These are phyloP conservation scores for Tanaodytes sp. DNA, from an alignment of 2,888 invertebrate genomes.

Conservation along the genomic window DNA sequence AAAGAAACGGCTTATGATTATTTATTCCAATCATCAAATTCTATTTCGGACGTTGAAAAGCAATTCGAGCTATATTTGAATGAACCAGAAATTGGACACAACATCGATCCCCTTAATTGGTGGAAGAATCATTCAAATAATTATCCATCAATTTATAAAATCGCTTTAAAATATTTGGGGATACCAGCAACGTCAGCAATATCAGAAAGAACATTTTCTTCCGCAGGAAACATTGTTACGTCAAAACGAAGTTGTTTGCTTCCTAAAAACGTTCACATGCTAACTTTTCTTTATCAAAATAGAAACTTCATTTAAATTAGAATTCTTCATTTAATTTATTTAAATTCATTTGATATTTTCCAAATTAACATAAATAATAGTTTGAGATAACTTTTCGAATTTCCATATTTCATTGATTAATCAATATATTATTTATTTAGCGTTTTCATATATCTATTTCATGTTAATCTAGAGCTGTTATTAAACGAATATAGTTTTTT, in stretches of 20 bases:
- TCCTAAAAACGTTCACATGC: slow-evolving; percentile 8
- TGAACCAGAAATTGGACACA: slow-evolving; percentile 21
- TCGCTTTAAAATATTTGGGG: slow-evolving; percentile 4
- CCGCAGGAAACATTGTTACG: slow-evolving; percentile 21
- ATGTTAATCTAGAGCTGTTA: too few species aligned
- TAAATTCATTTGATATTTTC: too few species aligned
- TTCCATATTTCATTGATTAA: too few species aligned
- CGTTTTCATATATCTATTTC: too few species aligned
- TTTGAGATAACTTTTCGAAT: too few species aligned
- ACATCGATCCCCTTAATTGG: slow-evolving; percentile 12
- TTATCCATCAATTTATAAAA: slow-evolving; percentile 11
- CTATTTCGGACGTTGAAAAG: background rate
- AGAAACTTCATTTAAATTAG: too few species aligned
- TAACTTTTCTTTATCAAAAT: slow-evolving; percentile 18
- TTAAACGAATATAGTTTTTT: too few species aligned
- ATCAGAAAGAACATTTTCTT: slow-evolving; percentile 10
- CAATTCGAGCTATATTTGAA: slow-evolving; percentile 14
- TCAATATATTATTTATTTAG: too few species aligned
- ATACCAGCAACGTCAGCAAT: slow-evolving; percentile 13
- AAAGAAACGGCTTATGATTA: slow-evolving; percentile 16
- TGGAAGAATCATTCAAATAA: slow-evolving; percentile 16
- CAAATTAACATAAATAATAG: too few species aligned
- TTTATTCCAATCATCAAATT: slow-evolving; percentile 12
- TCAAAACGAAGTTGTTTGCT: slow-evolving; percentile 5
- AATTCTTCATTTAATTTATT: too few species aligned